Percentiles rank a stretch among this genome's conserved stretches.
Evolutionary conservation across 1,140 invertebrate genomes (phyloP).

Genomic region (Portunus trituberculatus): DNA sequence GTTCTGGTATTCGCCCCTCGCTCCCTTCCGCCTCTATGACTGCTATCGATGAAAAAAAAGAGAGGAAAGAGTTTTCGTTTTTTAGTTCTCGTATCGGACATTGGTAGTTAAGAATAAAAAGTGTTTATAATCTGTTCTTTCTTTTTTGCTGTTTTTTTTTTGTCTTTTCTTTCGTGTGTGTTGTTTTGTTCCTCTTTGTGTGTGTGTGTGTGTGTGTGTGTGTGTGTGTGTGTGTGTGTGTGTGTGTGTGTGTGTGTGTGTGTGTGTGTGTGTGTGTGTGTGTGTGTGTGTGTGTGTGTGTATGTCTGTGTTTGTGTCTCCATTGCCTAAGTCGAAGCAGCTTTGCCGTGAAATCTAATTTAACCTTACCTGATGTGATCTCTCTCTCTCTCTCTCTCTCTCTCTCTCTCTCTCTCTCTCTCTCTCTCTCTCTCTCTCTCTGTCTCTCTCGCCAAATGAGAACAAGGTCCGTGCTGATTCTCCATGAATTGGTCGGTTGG

Average conservation of each 20-base stretch:
- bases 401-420: conserved; percentile 37
- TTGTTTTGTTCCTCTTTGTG: neutral
- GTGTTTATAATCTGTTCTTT: neutral
- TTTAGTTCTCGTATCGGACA: neutral
- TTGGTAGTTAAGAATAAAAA: conserved; percentile 6
- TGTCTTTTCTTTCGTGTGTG: neutral
- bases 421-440: conserved; percentile 16
- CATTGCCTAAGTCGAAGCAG: neutral
- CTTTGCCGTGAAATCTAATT: too few relatives aligned
- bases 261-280: neutral
- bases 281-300: conserved; percentile 47
- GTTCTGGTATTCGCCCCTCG: neutral
- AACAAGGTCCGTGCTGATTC: too few relatives aligned
- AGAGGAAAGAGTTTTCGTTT: neutral
- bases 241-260: conserved; percentile 44
- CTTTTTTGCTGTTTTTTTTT: neutral
- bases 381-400: neutral
- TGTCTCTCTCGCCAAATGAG: neutral
- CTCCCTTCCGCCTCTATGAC: conserved; percentile 18
- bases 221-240: conserved; percentile 51
- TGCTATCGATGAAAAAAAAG: conserved; percentile 14
- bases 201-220: conserved; percentile 16
- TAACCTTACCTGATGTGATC: too few relatives aligned
- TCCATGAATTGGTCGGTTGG: too few relatives aligned
- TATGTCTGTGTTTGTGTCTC: too few relatives aligned